Conservation (phyloP, 2,888 invertebrate species). For the Pollenia labialis region DNA sequence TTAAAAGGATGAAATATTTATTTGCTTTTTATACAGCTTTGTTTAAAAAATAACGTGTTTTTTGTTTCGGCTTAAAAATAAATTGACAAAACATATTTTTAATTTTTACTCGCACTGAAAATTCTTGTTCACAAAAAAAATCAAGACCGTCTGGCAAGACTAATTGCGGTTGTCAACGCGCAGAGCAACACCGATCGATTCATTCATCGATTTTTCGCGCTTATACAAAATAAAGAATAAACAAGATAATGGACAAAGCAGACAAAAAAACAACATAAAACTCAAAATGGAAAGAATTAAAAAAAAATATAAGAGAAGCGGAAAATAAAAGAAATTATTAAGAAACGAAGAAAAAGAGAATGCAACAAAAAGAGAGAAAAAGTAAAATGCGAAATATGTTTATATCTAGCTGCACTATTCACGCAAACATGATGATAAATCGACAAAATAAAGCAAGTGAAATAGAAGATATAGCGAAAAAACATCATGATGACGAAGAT, state of each 20-base stretch:
- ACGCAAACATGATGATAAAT: constrained; percentile 67
- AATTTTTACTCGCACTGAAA: no score
- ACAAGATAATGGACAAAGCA: constrained; percentile 9
- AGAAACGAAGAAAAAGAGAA: constrained; percentile 25
- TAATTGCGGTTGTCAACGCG: constrained; percentile 61
- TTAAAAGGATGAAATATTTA: no score
- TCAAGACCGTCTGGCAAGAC: constrained; percentile 64
- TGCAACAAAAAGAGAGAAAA: constrained; percentile 43
- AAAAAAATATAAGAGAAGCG: constrained; percentile 34
- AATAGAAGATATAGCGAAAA: constrained; percentile 62
- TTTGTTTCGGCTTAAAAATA: no score
- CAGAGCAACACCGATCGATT: constrained; percentile 81
- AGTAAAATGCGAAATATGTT: constrained; percentile 46
- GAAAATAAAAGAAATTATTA: constrained; percentile 7
- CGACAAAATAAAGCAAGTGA: constrained; percentile 57
- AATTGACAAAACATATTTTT: no score
- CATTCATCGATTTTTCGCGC: constrained; percentile 84
- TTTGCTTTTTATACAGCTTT: no score
- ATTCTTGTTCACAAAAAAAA: no score
- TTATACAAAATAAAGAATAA: constrained; percentile 59
- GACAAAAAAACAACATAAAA: constrained; percentile 30
- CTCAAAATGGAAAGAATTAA: constrained; percentile 42
- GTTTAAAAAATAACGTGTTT: no score
- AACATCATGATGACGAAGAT: constrained; percentile 53
- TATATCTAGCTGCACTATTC: constrained; percentile 73